Conservation (phyloP, 2,888 invertebrate species). For the Notocelia uddmanniana region DNA sequence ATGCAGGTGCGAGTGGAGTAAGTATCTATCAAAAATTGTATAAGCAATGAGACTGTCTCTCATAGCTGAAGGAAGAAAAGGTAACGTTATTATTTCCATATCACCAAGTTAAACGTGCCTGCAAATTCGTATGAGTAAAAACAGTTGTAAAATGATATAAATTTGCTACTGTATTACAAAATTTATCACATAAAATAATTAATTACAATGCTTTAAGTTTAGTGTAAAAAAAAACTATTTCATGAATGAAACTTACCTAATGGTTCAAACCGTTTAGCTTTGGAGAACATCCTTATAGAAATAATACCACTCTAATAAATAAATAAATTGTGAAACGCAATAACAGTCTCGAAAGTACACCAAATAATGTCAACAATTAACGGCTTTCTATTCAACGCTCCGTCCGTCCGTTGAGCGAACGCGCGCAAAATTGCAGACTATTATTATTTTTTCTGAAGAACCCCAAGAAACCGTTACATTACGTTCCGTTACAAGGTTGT, state of each 20-base stretch:
- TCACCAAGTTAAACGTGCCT: too few species aligned
- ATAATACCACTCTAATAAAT: constrained; percentile 15
- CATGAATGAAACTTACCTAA: constrained; percentile 64
- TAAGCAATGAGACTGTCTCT: too few species aligned
- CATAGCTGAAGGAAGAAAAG: too few species aligned
- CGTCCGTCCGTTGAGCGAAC: constrained; percentile 43
- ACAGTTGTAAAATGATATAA: background rate
- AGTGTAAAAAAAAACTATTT: background rate
- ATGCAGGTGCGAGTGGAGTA: too few species aligned
- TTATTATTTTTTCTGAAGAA: constrained; percentile 44
- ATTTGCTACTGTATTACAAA: background rate
- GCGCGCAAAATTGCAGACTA: constrained; percentile 53
- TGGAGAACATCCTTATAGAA: constrained; percentile 72
- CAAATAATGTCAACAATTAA: constrained; percentile 7
- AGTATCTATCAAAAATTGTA: too few species aligned
- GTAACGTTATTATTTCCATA: too few species aligned
- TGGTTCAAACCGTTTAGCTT: constrained; percentile 79
- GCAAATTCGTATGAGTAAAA: background rate
- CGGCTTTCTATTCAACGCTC: constrained; percentile 7
- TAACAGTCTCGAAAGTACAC: background rate
- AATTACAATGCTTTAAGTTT: background rate
- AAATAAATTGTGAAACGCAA: constrained; percentile 6
- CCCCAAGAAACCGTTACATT: constrained; percentile 53
- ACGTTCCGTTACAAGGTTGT: constrained; percentile 53
- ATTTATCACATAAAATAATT: background rate